Evolutionary conservation across 2,797 vertebrate genomes (phyloP), one percentile per base, ranked within the genome.

Genomic region (Oceanodroma leucorhoa): DNA sequence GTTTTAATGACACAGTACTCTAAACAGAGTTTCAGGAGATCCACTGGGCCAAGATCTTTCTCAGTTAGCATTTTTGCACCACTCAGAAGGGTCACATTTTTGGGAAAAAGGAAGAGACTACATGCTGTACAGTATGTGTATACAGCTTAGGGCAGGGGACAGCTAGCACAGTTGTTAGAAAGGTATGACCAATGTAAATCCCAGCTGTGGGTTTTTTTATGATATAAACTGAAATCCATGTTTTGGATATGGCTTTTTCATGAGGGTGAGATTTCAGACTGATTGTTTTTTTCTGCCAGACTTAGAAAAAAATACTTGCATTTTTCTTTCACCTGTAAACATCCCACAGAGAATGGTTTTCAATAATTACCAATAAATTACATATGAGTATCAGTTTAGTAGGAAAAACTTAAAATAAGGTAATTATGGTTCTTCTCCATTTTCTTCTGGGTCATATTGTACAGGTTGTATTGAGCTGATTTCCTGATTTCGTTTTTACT

Each of bases 81-180:
- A 29, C 5, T 38, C 36, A n/a, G 8, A 58, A 34, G 3, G 11
- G 9, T 27, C 27, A 30, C 2, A 45, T 6, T 55, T 60, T 66
- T 2, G 14, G 19, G 21, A 16, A 34, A 54, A 57, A n/a, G 2
- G 1, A 20, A 73, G 3, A 58, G 2, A 18, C 6, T 27, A 34
- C 2, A 11, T 34, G 3, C 43, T 20, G 2, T 29, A 16, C 8
- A 21, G 3, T 11, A 1, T 7, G 3, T 19, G 6, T n/a, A 23
- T 5, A 40, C 3, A 51, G 7, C 4, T 61, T 58, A 66, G 14
- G 10, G 6, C 20, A 65, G 29, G 3, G 18, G 2, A 1, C 2
- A 41, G 9, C 4, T 53, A 45, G 5, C 2, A 10, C 21, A 2
- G 7, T 4, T 62, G 17, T 40, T 67, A 36, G 67, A 19, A 70